Evolutionary conservation across 2,888 invertebrate species (phyloP), one percentile per base, ranked within the genome.

Genomic region (Boloria selene): DNA sequence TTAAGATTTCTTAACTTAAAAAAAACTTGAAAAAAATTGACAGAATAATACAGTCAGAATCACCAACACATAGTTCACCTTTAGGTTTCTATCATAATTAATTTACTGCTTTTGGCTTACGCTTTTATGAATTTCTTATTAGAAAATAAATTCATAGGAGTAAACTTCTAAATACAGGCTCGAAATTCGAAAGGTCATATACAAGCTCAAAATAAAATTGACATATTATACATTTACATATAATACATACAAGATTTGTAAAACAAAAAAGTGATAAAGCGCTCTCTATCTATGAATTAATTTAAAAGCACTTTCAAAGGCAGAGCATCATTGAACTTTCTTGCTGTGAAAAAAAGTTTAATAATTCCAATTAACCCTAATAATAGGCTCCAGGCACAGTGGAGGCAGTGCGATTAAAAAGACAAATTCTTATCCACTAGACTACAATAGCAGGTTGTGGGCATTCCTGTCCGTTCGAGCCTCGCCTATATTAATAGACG

Each of bases 301-400:
- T 84, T 82, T 86, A 83, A 86, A 82, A 88, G 85, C 85, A 79
- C 78, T 79, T 80, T 74, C 82, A 82, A 81, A 83, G 52, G n/a
- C 31, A 44, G 31, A 17, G n/a, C 58, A 53, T 44, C 56, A 18
- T 86, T 86, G 86, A 86, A 87, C 88, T 81, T 85, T 81, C 85
- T 78, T 83, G 83, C 82, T 72, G 77, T 82, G 80, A 87, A 91
- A 88, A 38, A 86, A 87, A 86, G 85, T 84, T 84, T 88, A 89
- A 90, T 90, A 87, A 90, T 92, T 90, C 88, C 90, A 91, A 92
- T 91, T 90, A 91, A 88, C 86, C 89, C 85, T 91, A 91, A 92
- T 92, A 91, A 91, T 87, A 91, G 90, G 86, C 87, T 80, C 79
- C 73, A 78, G 82, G 85, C 83, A 79, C 78, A 82, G 77, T 83